These are phyloP conservation scores for Rhinopomastus cyanomelas DNA, from an alignment of 2,113 vertebrate genomes.

Conservation along the genomic window DNA sequence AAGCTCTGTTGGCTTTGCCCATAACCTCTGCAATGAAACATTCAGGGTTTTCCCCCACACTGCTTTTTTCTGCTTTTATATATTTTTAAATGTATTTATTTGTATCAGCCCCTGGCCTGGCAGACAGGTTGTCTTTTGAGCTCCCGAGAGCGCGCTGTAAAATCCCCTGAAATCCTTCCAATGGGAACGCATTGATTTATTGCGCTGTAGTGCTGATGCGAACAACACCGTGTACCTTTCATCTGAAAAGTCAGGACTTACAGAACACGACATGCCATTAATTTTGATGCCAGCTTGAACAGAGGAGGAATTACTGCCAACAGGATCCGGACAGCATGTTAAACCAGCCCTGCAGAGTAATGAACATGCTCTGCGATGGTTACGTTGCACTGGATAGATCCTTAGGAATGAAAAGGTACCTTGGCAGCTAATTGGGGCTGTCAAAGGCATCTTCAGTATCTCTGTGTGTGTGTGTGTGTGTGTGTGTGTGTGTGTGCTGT, in stretches of 20 bases:
- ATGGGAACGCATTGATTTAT: conserved; percentile 58
- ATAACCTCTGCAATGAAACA: accelerated
- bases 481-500: neutral
- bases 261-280: conserved; percentile 55
- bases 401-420: neutral
- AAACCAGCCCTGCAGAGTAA: conserved; percentile 46
- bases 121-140: neutral
- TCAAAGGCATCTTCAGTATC: neutral
- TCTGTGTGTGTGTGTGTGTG: neutral
- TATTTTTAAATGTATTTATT: neutral
- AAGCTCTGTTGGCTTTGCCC: neutral
- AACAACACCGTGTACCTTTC: conserved; percentile 62
- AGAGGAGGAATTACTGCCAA: conserved; percentile 52
- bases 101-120: neutral
- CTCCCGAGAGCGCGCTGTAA: neutral
- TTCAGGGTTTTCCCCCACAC: no score
- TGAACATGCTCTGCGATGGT: conserved; percentile 13
- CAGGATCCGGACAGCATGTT: conserved; percentile 30
- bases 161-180: conserved; percentile 17
- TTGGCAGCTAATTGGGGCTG: neutral
- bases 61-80: no score
- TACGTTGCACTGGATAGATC: conserved; percentile 25
- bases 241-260: conserved; percentile 61
- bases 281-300: conserved; percentile 57
- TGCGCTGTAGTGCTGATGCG: conserved; percentile 17